Percentiles rank a stretch among this genome's conserved stretches.
Conservation (phyloP, 2,797 vertebrate genomes). For the Apogon talboti region DNA sequence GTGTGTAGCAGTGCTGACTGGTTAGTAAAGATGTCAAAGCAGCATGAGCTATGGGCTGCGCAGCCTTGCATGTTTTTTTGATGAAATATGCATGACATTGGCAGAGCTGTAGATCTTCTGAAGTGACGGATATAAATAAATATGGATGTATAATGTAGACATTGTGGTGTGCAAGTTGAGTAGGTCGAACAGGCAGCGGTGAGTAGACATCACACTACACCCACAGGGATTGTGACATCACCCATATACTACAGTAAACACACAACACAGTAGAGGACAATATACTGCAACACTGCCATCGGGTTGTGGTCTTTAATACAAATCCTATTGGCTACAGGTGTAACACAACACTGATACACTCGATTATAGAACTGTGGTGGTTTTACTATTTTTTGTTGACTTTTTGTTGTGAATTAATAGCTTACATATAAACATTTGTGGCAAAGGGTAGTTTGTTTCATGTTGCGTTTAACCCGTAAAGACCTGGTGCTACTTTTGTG, state of each 20-base stretch:
- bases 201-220: slow-evolving; percentile 12
- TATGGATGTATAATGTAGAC: not conserved
- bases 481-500: too few relatives aligned
- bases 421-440: too few relatives aligned
- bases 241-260: slow-evolving; percentile 21
- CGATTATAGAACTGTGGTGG: too few relatives aligned
- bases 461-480: too few relatives aligned
- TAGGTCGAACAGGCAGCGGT: not conserved
- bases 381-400: too few relatives aligned
- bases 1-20: slow-evolving; percentile 44
- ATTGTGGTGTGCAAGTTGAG: not conserved
- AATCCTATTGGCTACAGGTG: too few relatives aligned
- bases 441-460: too few relatives aligned
- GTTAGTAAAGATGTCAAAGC: slow-evolving; percentile 66
- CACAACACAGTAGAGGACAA: slow-evolving; percentile 2
- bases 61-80: slow-evolving; percentile 58
- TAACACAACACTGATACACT: too few relatives aligned
- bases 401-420: too few relatives aligned
- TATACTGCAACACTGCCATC: too few relatives aligned
- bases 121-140: slow-evolving; percentile 30
- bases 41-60: slow-evolving; percentile 52
- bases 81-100: slow-evolving; percentile 75
- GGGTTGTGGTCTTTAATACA: too few relatives aligned
- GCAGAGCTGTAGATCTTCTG: slow-evolving; percentile 51
- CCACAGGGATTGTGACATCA: slow-evolving; percentile 30